phyloP scores from a whole-genome alignment of 2,113 vertebrate species.

The Formicarius rufipectus region DNA sequence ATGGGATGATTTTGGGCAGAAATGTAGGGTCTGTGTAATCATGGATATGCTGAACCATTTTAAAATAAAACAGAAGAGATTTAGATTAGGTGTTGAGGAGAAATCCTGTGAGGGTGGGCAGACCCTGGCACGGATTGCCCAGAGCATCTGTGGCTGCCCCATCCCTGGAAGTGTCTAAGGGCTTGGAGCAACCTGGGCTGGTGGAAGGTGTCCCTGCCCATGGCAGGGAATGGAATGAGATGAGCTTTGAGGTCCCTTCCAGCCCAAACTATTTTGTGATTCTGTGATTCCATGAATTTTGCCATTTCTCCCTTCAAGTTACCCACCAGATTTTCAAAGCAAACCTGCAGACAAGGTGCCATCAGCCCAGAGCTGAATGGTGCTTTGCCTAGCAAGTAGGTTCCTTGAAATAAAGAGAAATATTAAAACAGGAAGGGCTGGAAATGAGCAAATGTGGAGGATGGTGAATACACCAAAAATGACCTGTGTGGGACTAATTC shows the following conservation, averaged over 20 bases:
- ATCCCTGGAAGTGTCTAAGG: not conserved
- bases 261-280: not conserved
- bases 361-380: not conserved
- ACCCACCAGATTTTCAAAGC: not conserved
- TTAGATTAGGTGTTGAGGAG: not conserved
- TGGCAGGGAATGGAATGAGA: not conserved
- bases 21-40: not conserved
- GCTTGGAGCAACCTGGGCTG: not conserved
- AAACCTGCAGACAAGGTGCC: not conserved
- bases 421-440: not conserved
- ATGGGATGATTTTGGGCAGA: not conserved
- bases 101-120: not conserved
- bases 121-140: not conserved
- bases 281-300: not conserved
- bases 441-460: not conserved
- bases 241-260: not conserved
- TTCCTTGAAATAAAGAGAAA: not conserved
- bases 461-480: not conserved
- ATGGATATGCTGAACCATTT: not conserved
- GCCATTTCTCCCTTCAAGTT: not conserved
- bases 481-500: not conserved
- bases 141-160: not conserved
- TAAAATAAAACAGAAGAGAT: not conserved
- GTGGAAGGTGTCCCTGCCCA: not conserved
- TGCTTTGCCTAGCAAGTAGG: not conserved